These are phyloP conservation scores for Chymomyza procnemis DNA, from an alignment of 2,888 invertebrate species.

Conservation along the genomic window DNA sequence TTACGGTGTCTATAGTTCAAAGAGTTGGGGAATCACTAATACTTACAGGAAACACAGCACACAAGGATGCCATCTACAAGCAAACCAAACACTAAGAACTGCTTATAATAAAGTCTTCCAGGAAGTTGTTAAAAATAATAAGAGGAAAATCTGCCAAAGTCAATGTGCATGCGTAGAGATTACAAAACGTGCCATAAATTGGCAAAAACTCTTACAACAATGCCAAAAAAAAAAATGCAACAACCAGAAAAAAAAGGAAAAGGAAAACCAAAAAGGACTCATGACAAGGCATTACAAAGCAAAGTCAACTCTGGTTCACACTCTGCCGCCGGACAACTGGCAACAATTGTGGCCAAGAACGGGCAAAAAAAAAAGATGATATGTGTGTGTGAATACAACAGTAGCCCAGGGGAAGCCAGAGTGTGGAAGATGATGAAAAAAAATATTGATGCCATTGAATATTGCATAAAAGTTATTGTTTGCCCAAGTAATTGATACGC, in stretches of 20 bases:
- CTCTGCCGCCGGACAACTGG: slow-evolving; percentile 25
- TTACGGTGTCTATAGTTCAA: not conserved
- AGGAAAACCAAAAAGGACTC: not conserved
- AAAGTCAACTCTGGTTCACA: slow-evolving; percentile 45
- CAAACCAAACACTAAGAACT: not conserved
- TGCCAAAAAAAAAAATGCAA: slow-evolving; percentile 13
- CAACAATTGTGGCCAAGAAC: slow-evolving; percentile 36
- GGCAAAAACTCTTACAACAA: slow-evolving; percentile 42
- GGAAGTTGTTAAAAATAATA: slow-evolving; percentile 49
- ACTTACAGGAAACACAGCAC: not conserved
- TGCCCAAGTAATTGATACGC: slow-evolving; percentile 69
- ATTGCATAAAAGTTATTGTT: slow-evolving; percentile 60
- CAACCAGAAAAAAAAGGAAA: slow-evolving; percentile 18
- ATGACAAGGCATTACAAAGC: not conserved
- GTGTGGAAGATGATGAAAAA: not conserved
- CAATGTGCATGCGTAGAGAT: not conserved
- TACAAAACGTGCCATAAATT: slow-evolving; percentile 57
- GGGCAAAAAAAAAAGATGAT: slow-evolving; percentile 18
- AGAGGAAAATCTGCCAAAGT: slow-evolving; percentile 10
- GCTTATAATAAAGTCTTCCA: slow-evolving; percentile 54
- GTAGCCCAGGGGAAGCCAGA: not conserved
- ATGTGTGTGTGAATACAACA: not conserved
- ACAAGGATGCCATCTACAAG: not conserved
- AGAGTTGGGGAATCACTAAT: not conserved
- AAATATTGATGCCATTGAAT: slow-evolving; percentile 40